A percentile compares a stretch with the other conserved stretches of the same genome.
phyloP scores from a whole-genome alignment of 2,797 vertebrate species.

The Geotria australis region DNA sequence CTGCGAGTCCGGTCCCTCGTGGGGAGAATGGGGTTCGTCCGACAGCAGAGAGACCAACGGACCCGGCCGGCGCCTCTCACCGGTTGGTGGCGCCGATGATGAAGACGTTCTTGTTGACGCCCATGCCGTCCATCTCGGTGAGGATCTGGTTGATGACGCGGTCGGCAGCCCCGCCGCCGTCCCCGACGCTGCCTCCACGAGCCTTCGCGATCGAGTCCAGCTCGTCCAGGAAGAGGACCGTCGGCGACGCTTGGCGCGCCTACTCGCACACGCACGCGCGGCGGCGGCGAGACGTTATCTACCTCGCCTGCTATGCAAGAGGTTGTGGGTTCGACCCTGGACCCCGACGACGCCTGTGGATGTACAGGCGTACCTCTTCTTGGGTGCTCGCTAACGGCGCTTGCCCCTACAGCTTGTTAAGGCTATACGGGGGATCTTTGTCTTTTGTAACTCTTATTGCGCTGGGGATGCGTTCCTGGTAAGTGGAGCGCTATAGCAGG shows the following conservation, averaged over 20 bases:
- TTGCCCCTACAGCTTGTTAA: too few relatives aligned
- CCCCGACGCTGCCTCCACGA: conserved; percentile 8
- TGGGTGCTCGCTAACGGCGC: too few relatives aligned
- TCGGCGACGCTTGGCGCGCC: conserved; percentile 11
- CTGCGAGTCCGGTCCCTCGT: background rate
- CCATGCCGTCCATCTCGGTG: conserved; percentile 14
- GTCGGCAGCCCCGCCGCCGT: conserved; percentile 9
- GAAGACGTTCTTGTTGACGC: conserved; percentile 12
- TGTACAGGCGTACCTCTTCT: too few relatives aligned
- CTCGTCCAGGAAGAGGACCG: conserved; percentile 12
- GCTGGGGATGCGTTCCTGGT: too few relatives aligned
- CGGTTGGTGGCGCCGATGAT: conserved; percentile 14
- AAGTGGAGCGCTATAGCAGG: too few relatives aligned
- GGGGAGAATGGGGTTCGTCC: background rate
- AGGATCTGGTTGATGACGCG: conserved; percentile 13
- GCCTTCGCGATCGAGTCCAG: conserved; percentile 13
- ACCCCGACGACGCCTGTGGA: too few relatives aligned
- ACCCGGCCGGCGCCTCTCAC: background rate
- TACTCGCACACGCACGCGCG: background rate
- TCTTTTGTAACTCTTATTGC: too few relatives aligned
- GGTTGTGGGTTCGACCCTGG: too few relatives aligned
- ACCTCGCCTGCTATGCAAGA: too few relatives aligned
- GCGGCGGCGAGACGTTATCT: background rate
- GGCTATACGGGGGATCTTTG: too few relatives aligned
- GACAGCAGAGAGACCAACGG: background rate